These are phyloP conservation scores for Aleiodes leptofemur DNA, from an alignment of 2,888 invertebrate species.

Conservation along the genomic window DNA sequence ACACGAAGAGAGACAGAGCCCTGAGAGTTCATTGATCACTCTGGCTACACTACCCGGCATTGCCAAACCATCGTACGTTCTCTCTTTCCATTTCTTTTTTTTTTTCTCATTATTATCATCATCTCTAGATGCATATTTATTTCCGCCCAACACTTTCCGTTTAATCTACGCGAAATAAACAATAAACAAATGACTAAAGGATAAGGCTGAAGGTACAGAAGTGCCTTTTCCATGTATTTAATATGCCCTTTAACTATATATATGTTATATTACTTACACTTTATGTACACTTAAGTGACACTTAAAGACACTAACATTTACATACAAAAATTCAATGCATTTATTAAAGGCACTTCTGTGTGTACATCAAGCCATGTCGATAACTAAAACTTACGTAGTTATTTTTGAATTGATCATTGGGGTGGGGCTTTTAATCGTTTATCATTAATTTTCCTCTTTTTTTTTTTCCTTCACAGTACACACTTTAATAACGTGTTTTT, in stretches of 20 bases:
- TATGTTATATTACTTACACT: too few relatives aligned
- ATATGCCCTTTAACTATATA: too few relatives aligned
- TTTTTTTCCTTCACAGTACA: not conserved
- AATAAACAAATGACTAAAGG: not conserved
- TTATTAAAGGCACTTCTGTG: too few relatives aligned
- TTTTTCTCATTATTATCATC: not conserved
- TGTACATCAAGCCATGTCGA: too few relatives aligned
- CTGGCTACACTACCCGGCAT: constrained; percentile 51
- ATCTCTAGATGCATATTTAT: not conserved
- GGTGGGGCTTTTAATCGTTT: not conserved
- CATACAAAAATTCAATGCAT: too few relatives aligned
- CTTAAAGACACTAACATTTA: too few relatives aligned
- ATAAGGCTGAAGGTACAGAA: too few relatives aligned
- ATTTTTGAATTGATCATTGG: not conserved
- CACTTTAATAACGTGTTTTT: not conserved
- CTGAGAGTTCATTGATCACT: constrained; percentile 70
- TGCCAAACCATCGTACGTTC: constrained; percentile 21
- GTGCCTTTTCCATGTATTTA: too few relatives aligned
- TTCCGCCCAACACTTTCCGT: not conserved
- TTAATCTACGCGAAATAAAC: constrained; percentile 4
- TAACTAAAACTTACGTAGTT: constrained; percentile 20
- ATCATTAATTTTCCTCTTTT: too few relatives aligned
- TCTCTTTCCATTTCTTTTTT: not conserved
- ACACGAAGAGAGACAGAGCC: constrained; percentile 57
- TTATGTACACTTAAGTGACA: too few relatives aligned